Base-by-base conservation (phyloP, 2,113 vertebrate species). In the Cebidichthys violaceus region DNA sequence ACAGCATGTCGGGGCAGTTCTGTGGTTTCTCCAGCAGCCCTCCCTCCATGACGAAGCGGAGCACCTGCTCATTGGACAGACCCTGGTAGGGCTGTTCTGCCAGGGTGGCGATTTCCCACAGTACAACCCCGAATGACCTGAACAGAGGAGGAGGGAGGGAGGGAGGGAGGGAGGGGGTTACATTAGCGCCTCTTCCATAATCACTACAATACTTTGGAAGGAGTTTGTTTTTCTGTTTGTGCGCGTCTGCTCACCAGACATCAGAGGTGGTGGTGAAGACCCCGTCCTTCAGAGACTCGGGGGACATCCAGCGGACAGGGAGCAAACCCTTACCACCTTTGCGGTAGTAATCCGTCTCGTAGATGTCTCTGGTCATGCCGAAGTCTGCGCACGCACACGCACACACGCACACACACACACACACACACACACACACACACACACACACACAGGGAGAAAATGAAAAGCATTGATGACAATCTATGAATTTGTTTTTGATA, bases 261-360 rank as follows among this genome's bases (percentile, higher is more conserved):
- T 99, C 98, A 0, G 98, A 99, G 90, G 97, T 96, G 0, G 97
- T 99, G 71, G 98, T 99, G 95, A 99, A 99, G 78, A 99, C 98
- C 20, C 98, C 98, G 0, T 99, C 98, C 72, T 99, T 99, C 78
- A 99, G 96, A 0, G 98, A 99, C 74, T 99, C 98, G 0, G 98
- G 98, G 50, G 98, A 98, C 98, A 99, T 99, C 98, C 98, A 99
- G 70, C 98, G 97, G 2, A 99, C 98, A 0, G 98, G 98, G 72
- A 99, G 96, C 85, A 99, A 88, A 2, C 98, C 98, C 57, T 99
- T 99, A 33, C 98, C 98, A 39, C 98, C 98, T 92, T 99, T 99
- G 37, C 98, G 96, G 89, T 99, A 99, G 90, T 99, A 99, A 94
- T 99, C 98, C 0, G 98, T 99, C 95, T 99, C 98, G 8, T 99